These are phyloP conservation scores for Sphaerophoria rueppellii DNA, from an alignment of 2,888 invertebrate genomes.

Conservation along the genomic window DNA sequence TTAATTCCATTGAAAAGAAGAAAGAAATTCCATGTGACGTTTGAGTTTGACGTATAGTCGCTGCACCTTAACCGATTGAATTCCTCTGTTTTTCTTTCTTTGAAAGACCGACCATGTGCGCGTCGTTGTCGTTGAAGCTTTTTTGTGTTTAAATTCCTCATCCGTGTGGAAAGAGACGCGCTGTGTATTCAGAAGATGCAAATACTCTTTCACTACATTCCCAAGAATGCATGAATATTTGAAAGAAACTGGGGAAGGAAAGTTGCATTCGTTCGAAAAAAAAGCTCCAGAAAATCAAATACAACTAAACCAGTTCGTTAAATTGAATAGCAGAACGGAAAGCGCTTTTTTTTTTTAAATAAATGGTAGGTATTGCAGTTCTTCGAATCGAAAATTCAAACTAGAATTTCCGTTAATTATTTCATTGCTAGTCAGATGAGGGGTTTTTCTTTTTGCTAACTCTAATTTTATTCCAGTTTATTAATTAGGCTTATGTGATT, in stretches of 20 bases:
- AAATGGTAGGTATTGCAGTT: conserved; percentile 32
- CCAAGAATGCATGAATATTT: conserved; percentile 2
- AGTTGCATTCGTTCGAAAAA: conserved; percentile 45
- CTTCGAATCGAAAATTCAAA: conserved; percentile 38
- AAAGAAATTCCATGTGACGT: conserved; percentile 56
- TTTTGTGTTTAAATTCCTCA: background rate
- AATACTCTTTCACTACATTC: background rate
- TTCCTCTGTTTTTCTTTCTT: background rate
- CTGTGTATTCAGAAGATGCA: background rate
- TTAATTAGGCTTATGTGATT: background rate
- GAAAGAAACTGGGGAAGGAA: conserved; percentile 16
- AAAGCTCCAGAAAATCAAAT: conserved; percentile 9
- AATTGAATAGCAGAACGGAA: background rate
- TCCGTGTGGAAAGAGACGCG: conserved; percentile 30
- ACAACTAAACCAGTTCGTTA: background rate
- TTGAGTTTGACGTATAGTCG: conserved; percentile 2
- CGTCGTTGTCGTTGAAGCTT: conserved; percentile 52
- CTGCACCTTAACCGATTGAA: conserved; percentile 27
- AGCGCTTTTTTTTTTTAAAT: background rate
- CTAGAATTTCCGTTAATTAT: conserved; percentile 42
- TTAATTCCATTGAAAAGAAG: too few species aligned
- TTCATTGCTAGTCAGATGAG: background rate
- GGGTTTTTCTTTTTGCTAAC: background rate
- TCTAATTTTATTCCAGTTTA: background rate
- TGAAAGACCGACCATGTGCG: conserved; percentile 53